phyloP scores from a whole-genome alignment of 2,113 vertebrate genomes.

The Epinephelus cyanopodus region DNA sequence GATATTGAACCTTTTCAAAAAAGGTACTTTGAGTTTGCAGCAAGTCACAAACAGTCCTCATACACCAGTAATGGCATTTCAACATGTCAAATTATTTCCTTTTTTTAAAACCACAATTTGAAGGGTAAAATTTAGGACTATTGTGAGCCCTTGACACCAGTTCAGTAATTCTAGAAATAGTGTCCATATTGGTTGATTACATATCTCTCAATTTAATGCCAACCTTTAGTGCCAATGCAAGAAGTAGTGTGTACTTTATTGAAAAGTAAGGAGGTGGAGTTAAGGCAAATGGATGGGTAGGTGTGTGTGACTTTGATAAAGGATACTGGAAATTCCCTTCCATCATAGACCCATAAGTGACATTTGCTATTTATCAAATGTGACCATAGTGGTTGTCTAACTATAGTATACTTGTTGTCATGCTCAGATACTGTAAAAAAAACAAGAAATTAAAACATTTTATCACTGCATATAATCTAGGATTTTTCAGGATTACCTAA shows the following conservation, averaged over 20 bases:
- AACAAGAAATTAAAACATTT: background rate
- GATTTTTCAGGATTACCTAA: background rate
- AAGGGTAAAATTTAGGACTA: background rate
- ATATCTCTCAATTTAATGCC: accelerated
- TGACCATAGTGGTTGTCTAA: background rate
- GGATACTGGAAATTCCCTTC: background rate
- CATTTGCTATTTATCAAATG: background rate
- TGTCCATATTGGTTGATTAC: background rate
- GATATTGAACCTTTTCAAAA: conserved; percentile 27
- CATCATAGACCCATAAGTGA: background rate
- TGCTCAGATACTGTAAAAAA: background rate
- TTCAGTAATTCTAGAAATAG: too few species aligned
- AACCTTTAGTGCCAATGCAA: background rate
- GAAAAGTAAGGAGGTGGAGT: background rate
- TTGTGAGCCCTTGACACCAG: background rate
- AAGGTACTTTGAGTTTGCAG: conserved; percentile 14
- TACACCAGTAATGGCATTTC: background rate
- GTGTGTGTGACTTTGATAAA: background rate
- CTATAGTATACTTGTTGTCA: background rate
- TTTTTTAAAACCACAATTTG: conserved; percentile 8
- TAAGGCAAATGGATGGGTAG: background rate
- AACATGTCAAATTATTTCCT: background rate
- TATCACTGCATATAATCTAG: background rate
- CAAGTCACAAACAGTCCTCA: background rate
- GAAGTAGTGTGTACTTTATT: background rate